Base-by-base conservation (phyloP, 2,113 vertebrate species). In the Pantherophis guttatus region DNA sequence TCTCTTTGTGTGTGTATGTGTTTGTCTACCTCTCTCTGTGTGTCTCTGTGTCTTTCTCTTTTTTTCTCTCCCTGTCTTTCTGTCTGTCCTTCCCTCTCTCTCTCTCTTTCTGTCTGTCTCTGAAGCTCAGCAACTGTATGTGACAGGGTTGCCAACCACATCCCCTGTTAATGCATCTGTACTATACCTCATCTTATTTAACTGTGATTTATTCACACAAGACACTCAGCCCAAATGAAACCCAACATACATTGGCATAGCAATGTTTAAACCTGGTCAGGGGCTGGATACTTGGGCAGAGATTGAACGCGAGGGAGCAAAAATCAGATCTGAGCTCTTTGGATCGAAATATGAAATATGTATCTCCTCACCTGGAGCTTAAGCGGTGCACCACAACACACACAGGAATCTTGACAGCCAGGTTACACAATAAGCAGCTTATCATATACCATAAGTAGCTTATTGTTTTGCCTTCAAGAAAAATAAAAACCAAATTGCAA, bases 91-190 rank as follows among this genome's bases (percentile, higher is more conserved):
- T 70, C 29, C 6, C 11, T 70, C 4, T n/a, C 29, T n/a, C 4
- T 13, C 11, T 13, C 8, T 11, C 8, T 5, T 1, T 2, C 65
- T 15, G 0, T 3, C 33, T 21, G 15, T 3, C 6, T 21, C 17
- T 81, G 8, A 81, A 8, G n/a, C 15, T 6, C 15, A 81, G n/a
- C n/a, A 81, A 33, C n/a, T 81, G 15, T 81, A 19, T 39, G 70
- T 39, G 70, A 19, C 5, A 39, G 15, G n/a, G 70, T 81, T 39
- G 15, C n/a, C 70, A 81, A 81, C 15, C n/a, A 39, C 15, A 75
- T 81, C 15, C 15, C 39, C 70, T 39, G 6, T 39, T 39, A 33
- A 39, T 81, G n/a, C 6, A 81, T 81, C 15, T n/a, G 19, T 39
- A 19, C 15, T 19, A 81, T 39, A 19, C 70, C n/a, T 19, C 5